Evolutionary conservation across 2,888 invertebrate genomes (phyloP), one percentile per base, ranked within the genome.

Genomic region (Eumacrocentrus americanus): DNA sequence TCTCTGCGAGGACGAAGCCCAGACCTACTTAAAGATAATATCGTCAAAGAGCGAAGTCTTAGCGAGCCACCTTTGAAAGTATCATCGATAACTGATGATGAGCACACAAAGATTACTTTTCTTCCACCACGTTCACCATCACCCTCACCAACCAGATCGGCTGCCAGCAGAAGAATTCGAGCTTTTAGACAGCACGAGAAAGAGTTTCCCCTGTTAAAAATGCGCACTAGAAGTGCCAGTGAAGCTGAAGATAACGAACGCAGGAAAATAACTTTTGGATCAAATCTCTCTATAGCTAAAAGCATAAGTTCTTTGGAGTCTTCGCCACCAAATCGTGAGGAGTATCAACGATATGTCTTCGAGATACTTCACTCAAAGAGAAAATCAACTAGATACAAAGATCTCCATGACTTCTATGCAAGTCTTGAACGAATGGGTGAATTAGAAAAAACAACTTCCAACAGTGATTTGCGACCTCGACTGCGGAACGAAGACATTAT

Each of bases 381-480:
- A 53, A 89, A 88, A 77, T 92, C 91, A 0, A 90, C 90, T 59
- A 86, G 91, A 62, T 96, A 95, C 79, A 87, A 89, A 51, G 94
- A 94, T 70, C 83, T 96, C 1, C 91, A 92, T 74, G 88, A 90
- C 58, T 93, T 95, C 77, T 96, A 95, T 76, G 84, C 88, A 29
- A 92, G 91, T 67, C 83, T 96, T 62, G 95, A 95, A 80, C 86
- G 94, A 70, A 89, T 95, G 50, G 91, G 90, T 0, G 88, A 93
- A 71, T 79, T 95, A 58, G 94, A 95, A 81, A 87, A 87, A 67
- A 88, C 89, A 0, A 90, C 92, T 3, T 91, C 90, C 0, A 85
- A 84, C 0, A 84, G 84, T 44, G 89, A 90, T 71, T 82, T 91
- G 50, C 86, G 89, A 51, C 91, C 91, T 1, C 84, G 92, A 69